Evolutionary conservation across 2,113 vertebrate genomes (phyloP).

Genomic region (Oryzias melastigma): DNA sequence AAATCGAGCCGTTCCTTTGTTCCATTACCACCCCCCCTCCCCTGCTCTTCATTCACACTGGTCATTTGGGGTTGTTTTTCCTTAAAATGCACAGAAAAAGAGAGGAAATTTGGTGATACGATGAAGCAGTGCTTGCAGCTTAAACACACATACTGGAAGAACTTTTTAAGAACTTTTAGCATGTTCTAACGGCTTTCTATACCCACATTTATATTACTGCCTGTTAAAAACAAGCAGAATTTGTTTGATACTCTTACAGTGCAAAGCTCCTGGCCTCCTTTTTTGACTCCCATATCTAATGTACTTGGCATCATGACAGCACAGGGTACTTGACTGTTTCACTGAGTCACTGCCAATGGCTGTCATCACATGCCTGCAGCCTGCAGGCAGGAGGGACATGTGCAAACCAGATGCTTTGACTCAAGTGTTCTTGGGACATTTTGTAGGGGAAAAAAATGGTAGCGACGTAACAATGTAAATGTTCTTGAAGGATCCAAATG

Average conservation of each 20-base stretch:
- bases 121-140: constrained; percentile 35
- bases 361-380: constrained; percentile 53
- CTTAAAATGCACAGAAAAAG: constrained; percentile 11
- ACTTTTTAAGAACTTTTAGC: too few relatives aligned
- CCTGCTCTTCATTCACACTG: constrained; percentile 34
- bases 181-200: too few relatives aligned
- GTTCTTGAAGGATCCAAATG: constrained; percentile 1
- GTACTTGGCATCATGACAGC: constrained; percentile 32
- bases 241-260: constrained; percentile 18
- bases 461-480: constrained; percentile 7
- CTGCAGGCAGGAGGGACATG: constrained; percentile 55
- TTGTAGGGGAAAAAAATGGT: constrained; percentile 36
- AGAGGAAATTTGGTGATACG: constrained; percentile 27
- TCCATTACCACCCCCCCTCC: constrained; percentile 23
- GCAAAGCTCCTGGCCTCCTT: constrained; percentile 7
- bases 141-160: not conserved
- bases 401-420: constrained; percentile 66
- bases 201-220: too few relatives aligned
- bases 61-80: constrained; percentile 19
- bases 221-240: not conserved
- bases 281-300: constrained; percentile 27
- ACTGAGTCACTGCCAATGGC: constrained; percentile 47
- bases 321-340: constrained; percentile 43
- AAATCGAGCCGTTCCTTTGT: constrained; percentile 42
- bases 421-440: constrained; percentile 31